Evolutionary conservation across 2,888 invertebrate species (phyloP), one percentile per base, ranked within the genome.

Genomic region (Hirtodrosophila duncani): DNA sequence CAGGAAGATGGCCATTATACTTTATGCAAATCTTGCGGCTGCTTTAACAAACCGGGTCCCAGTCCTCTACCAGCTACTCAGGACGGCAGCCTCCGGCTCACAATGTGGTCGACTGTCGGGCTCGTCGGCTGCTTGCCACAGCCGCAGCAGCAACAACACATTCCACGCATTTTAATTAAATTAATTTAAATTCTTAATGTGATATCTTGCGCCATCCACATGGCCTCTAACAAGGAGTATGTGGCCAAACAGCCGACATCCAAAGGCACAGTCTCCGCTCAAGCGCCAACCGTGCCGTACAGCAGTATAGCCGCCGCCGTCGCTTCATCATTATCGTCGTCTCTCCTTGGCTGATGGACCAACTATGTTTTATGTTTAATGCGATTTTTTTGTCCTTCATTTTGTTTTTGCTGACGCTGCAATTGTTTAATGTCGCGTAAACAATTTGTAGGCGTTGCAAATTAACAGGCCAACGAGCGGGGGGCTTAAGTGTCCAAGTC

Each of bases 161-260:
- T 50, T 51, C 64, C 59, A 72, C 71, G 71, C 78, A 78, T 71
- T 77, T 77, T 64, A 74, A 77, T 78, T 78, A 78, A 78, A 77
- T 77, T 77, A 78, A 78, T 75, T 75, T 77, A 69, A 74, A 75
- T 75, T 71, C 71, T 77, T 74, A 78, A 75, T 74, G 78, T 63
- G 74, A 71, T 74, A 77, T 68, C 63, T 46, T 63, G 43, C 58
- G 39, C 37, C 58, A 17, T 52, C 52, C 50, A 51, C 62, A 52
- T 30, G 38, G 46, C 51, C 60, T 26, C 58, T 42, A 58, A 69
- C 46, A n/a, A n/a, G n/a, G n/a, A n/a, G n/a, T 49, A 50, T 48
- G 52, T 55, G 48, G 41, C 45, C 57, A 29, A 50, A 41, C 46
- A 30, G 33, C 26, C 23, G 20, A 5, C 36, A 23, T 5, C 30